Evolutionary conservation across 1,140 invertebrate genomes (phyloP).

Genomic region (Diprion similis): DNA sequence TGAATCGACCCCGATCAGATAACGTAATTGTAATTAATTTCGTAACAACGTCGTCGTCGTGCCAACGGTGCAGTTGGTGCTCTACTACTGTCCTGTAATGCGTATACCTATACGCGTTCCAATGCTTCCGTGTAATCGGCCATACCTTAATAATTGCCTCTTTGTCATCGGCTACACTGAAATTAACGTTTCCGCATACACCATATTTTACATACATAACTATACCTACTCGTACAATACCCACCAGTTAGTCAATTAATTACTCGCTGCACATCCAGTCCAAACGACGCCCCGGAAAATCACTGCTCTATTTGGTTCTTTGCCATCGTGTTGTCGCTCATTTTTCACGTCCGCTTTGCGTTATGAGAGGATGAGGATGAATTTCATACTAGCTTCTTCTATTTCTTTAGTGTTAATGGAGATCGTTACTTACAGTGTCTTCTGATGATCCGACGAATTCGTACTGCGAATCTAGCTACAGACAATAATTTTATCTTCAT

Average conservation of each 20-base stretch:
- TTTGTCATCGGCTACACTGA: constrained; percentile 1
- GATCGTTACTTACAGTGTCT: too few relatives aligned
- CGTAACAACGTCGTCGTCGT: not conserved
- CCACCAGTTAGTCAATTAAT: not conserved
- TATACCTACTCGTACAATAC: not conserved
- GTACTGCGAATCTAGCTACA: too few relatives aligned
- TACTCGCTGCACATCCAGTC: not conserved
- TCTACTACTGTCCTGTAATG: not conserved
- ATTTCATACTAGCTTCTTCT: too few relatives aligned
- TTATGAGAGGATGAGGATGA: too few relatives aligned
- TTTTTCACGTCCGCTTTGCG: too few relatives aligned
- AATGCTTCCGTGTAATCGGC: too few relatives aligned
- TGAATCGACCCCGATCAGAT: constrained; percentile 7
- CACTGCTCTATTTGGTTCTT: not conserved
- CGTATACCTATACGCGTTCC: not conserved
- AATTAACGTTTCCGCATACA: not conserved
- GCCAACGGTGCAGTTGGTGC: too few relatives aligned
- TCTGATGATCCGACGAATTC: too few relatives aligned
- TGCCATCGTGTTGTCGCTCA: too few relatives aligned
- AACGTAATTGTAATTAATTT: constrained; percentile 5
- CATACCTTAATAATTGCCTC: not conserved
- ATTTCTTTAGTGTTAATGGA: too few relatives aligned
- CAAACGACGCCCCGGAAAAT: not conserved
- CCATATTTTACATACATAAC: not conserved
- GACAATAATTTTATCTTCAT: too few relatives aligned